Evolutionary conservation across 2,113 vertebrate genomes (phyloP).

Genomic region (Eretmodus cyanostictus): DNA sequence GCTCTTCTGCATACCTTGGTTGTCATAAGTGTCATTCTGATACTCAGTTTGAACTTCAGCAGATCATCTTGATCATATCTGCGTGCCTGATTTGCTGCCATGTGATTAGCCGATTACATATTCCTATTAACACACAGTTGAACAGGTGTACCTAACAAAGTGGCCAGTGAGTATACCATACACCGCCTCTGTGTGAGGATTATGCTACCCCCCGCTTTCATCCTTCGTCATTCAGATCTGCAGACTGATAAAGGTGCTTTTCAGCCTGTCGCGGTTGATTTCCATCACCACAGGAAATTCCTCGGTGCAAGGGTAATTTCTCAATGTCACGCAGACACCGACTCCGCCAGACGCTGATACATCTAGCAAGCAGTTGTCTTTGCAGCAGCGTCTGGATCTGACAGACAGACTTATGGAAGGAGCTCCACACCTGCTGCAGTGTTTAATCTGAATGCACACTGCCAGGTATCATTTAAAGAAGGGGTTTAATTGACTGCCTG

Average conservation of each 20-base stretch:
- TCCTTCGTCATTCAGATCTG: constrained; percentile 6
- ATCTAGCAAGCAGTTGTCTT: background rate
- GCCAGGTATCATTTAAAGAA: background rate
- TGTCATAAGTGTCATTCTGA: background rate
- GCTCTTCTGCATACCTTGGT: background rate
- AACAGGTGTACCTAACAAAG: background rate
- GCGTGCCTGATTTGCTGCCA: background rate
- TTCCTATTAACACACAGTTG: background rate
- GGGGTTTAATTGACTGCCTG: background rate
- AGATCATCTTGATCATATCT: background rate
- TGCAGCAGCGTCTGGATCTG: background rate
- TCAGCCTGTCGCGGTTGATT: constrained; percentile 40
- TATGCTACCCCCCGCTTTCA: background rate
- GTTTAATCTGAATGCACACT: background rate
- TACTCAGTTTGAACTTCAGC: background rate
- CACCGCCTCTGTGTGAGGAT: background rate
- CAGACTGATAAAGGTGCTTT: constrained; percentile 47
- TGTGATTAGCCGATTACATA: background rate
- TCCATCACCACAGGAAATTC: constrained; percentile 36
- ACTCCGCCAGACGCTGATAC: background rate
- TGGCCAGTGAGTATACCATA: background rate
- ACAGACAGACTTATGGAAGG: background rate
- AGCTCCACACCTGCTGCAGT: background rate
- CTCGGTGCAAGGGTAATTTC: constrained; percentile 30
- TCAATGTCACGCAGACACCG: constrained; percentile 39